These are phyloP conservation scores for Calyptomena viridis DNA, from an alignment of 2,113 vertebrate species.

Conservation along the genomic window DNA sequence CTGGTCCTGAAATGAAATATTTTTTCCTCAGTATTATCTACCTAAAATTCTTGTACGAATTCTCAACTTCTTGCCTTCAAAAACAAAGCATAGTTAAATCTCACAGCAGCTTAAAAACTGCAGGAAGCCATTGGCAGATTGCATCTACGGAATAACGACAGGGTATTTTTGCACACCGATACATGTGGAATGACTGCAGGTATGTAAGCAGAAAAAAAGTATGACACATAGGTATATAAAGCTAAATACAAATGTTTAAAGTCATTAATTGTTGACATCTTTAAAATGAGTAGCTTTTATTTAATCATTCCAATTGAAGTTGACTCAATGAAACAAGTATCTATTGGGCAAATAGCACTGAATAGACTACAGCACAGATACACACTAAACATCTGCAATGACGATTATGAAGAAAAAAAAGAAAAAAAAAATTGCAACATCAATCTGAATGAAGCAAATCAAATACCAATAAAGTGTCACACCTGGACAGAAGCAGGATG, in stretches of 20 bases:
- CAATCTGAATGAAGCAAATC: constrained; percentile 78
- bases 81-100: constrained; percentile 64
- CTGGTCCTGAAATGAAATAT: constrained; percentile 85
- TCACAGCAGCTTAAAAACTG: constrained; percentile 34
- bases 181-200: constrained; percentile 62
- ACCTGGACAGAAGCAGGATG: constrained; percentile 98
- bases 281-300: constrained; percentile 11
- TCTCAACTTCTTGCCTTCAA: constrained; percentile 61
- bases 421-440: constrained; percentile 52
- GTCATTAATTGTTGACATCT: neutral
- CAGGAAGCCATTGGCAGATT: constrained; percentile 38
- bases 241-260: constrained; percentile 61
- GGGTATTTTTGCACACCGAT: constrained; percentile 57
- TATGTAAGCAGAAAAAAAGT: constrained; percentile 69
- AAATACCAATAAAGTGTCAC: constrained; percentile 86
- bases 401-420: constrained; percentile 10
- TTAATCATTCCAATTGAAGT: constrained; percentile 3
- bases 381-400: constrained; percentile 47
- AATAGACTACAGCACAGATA: constrained; percentile 40
- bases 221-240: constrained; percentile 67
- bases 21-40: constrained; percentile 77
- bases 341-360: constrained; percentile 24
- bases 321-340: constrained; percentile 26
- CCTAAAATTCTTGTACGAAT: constrained; percentile 46
- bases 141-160: constrained; percentile 5